phyloP scores from a whole-genome alignment of 2,113 vertebrate genomes.

The Talpa occidentalis region DNA sequence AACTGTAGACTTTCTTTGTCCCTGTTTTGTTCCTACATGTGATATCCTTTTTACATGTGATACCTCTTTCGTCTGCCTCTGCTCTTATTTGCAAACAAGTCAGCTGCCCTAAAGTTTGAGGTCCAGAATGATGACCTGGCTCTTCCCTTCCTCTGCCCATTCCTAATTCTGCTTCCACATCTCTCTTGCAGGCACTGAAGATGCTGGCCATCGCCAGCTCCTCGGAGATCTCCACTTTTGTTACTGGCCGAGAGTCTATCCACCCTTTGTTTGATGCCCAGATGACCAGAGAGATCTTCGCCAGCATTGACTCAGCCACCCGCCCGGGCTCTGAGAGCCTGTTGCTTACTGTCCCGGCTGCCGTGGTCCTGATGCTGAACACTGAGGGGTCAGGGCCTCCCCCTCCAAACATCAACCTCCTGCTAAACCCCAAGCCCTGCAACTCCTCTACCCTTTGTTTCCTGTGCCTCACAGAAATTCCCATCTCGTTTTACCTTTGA shows the following conservation, averaged over 20 bases:
- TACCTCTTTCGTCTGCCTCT: neutral
- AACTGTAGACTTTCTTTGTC: neutral
- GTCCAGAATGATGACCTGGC: conserved; percentile 67
- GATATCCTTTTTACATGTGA: no score
- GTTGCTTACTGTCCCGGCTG: conserved; percentile 90
- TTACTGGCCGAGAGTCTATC: conserved; percentile 72
- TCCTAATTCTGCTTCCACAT: neutral
- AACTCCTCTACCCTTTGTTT: neutral
- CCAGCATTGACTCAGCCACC: conserved; percentile 96
- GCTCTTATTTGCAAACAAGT: neutral
- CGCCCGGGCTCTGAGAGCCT: conserved; percentile 88
- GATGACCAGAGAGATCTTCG: conserved; percentile 96
- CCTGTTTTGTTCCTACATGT: neutral
- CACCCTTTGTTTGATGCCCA: conserved; percentile 90
- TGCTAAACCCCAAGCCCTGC: neutral
- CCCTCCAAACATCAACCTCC: neutral
- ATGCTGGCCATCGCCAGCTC: conserved; percentile 93
- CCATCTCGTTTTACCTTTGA: neutral
- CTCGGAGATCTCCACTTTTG: conserved; percentile 84
- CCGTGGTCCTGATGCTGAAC: conserved; percentile 91
- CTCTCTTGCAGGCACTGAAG: conserved; percentile 90
- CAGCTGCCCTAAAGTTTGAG: neutral
- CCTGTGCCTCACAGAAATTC: neutral
- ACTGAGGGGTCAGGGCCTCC: conserved; percentile 87
- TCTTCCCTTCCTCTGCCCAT: conserved; percentile 80